Conservation (phyloP, 2,888 invertebrate species). For the Odontocolon sp. region DNA sequence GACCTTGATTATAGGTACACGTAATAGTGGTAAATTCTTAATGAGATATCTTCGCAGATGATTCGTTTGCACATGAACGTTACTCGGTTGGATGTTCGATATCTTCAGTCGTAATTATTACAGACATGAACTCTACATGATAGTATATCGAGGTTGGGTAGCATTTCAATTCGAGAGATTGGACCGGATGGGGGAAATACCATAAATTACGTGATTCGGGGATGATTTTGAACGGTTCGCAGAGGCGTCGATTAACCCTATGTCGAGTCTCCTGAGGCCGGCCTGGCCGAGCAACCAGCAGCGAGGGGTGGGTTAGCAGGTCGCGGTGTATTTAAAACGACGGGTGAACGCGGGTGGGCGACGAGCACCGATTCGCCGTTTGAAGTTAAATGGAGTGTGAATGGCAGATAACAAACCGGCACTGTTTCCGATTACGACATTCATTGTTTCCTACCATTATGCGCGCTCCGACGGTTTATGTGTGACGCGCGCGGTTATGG, state of each 20-base stretch:
- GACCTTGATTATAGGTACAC: background rate
- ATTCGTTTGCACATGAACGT: conserved; percentile 11
- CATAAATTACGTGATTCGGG: conserved; percentile 73
- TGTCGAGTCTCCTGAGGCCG: conserved; percentile 66
- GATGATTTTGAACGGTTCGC: conserved; percentile 71
- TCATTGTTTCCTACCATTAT: conserved; percentile 81
- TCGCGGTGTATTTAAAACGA: conserved; percentile 79
- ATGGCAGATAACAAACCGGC: conserved; percentile 81
- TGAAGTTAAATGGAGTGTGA: conserved; percentile 81
- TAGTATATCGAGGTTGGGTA: background rate
- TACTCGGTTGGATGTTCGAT: background rate
- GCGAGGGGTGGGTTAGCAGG: conserved; percentile 64
- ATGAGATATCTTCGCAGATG: conserved; percentile 15
- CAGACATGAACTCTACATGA: conserved; percentile 2
- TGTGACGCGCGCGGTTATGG: conserved; percentile 76
- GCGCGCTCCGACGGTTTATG: conserved; percentile 80
- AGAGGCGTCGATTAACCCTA: conserved; percentile 73
- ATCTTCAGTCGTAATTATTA: background rate
- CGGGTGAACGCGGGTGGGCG: conserved; percentile 51
- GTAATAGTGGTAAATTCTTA: conserved; percentile 31
- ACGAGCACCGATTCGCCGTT: conserved; percentile 77
- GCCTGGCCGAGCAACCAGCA: conserved; percentile 35
- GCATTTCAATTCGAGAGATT: conserved; percentile 6
- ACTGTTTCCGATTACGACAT: conserved; percentile 81
- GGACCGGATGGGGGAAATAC: conserved; percentile 34